Conservation (phyloP, 2,888 invertebrate genomes). For the Eledona agricola region DNA sequence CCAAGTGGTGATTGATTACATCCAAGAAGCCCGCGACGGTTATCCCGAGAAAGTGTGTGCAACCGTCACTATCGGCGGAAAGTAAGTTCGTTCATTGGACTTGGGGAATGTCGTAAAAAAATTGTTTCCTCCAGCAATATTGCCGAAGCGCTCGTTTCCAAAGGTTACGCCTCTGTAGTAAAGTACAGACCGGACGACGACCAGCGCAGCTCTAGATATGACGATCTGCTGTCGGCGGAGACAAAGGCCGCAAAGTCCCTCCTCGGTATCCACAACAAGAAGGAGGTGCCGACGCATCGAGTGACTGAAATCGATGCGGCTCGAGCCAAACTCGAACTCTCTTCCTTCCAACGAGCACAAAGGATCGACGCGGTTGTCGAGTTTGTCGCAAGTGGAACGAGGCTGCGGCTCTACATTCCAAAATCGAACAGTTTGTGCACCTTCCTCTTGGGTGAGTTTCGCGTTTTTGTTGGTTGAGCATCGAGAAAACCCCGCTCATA, state of each 20-base stretch:
- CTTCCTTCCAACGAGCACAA: constrained; percentile 90
- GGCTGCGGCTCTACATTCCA: constrained; percentile 91
- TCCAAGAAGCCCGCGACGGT: constrained; percentile 92
- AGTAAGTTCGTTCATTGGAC: constrained; percentile 63
- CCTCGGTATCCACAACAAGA: constrained; percentile 86
- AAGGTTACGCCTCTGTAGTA: constrained; percentile 93
- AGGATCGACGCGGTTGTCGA: constrained; percentile 94
- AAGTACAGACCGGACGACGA: constrained; percentile 96
- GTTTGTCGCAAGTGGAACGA: constrained; percentile 95
- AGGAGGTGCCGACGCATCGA: constrained; percentile 84
- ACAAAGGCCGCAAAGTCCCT: constrained; percentile 88
- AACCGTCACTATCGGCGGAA: constrained; percentile 85
- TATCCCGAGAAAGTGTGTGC: constrained; percentile 97
- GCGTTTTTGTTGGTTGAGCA: constrained; percentile 15
- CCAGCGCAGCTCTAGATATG: constrained; percentile 92
- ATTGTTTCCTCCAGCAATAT: constrained; percentile 74
- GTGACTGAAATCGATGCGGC: constrained; percentile 90
- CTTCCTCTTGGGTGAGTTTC: constrained; percentile 81
- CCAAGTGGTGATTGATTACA: constrained; percentile 91
- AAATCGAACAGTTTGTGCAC: constrained; percentile 95
- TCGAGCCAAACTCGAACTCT: constrained; percentile 91
- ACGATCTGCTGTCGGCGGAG: constrained; percentile 91
- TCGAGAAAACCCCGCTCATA: constrained; percentile 31
- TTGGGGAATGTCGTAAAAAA: constrained; percentile 4
- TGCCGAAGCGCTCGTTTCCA: constrained; percentile 90